Percentiles rank a stretch among this genome's conserved stretches.
phyloP scores from a whole-genome alignment of 1,140 invertebrate species.

The Drosophila bipectinata region DNA sequence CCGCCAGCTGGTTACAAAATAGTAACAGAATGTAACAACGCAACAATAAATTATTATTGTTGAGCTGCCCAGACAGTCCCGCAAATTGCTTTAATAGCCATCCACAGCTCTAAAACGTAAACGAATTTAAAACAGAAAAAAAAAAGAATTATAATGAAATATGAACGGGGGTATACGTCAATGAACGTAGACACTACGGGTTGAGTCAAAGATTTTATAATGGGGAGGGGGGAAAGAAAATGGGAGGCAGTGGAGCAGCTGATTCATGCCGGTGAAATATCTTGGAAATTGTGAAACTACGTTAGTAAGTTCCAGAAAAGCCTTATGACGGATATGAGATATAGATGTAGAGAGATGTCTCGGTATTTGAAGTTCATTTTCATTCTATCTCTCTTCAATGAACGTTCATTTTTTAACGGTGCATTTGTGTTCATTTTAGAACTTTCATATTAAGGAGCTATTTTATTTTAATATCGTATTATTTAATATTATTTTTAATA shows the following conservation, averaged over 20 bases:
- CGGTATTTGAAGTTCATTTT: too few relatives aligned
- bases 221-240: constrained; percentile 3
- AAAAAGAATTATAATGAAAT: constrained; percentile 49
- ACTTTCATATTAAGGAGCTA: not conserved
- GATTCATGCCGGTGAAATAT: constrained; percentile 58
- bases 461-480: not conserved
- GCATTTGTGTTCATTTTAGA: not conserved
- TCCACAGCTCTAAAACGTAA: constrained; percentile 35
- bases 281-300: constrained; percentile 33
- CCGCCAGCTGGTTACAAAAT: constrained; percentile 12
- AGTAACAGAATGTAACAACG: constrained; percentile 18
- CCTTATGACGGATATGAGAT: not conserved
- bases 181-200: constrained; percentile 37
- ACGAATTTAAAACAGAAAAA: constrained; percentile 21
- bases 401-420: not conserved
- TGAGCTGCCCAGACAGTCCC: constrained; percentile 8
- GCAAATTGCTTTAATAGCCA: constrained; percentile 70
- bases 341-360: too few relatives aligned
- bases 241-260: constrained; percentile 43
- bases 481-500: too few relatives aligned
- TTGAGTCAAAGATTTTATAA: constrained; percentile 7
- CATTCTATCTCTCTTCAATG: too few relatives aligned
- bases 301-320: constrained; percentile 11
- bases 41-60: constrained; percentile 32
- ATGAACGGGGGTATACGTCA: constrained; percentile 65